phyloP scores from a whole-genome alignment of 2,888 invertebrate species.

The Stenchaetothrips biformis region DNA sequence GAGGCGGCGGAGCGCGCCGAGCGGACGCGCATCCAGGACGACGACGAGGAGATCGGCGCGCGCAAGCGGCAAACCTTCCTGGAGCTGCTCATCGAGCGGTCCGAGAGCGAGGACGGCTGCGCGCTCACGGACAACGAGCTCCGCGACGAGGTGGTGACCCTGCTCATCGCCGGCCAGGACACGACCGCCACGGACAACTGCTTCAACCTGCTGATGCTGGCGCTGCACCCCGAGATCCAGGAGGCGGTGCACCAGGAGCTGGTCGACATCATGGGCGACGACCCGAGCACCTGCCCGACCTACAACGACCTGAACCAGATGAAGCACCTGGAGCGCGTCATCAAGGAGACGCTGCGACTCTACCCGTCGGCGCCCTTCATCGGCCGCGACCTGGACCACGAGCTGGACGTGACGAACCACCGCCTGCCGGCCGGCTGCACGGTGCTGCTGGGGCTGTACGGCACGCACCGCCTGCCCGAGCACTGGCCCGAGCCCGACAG shows the following conservation, averaged over 20 bases:
- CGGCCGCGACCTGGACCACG: conserved; percentile 19
- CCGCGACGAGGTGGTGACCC: conserved; percentile 33
- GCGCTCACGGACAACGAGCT: conserved; percentile 33
- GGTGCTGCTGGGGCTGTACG: conserved; percentile 21
- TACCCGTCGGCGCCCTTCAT: conserved; percentile 22
- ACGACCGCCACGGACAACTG: conserved; percentile 35
- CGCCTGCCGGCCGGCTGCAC: conserved; percentile 11
- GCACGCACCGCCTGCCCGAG: conserved; percentile 33
- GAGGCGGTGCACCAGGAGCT: conserved; percentile 26
- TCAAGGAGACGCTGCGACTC: conserved; percentile 16
- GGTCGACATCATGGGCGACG: conserved; percentile 14
- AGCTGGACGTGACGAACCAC: conserved; percentile 8
- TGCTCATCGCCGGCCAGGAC: conserved; percentile 36
- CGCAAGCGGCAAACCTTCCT: conserved; percentile 31
- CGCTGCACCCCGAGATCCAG: conserved; percentile 33
- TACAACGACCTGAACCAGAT: conserved; percentile 21
- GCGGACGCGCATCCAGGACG: conserved; percentile 12
- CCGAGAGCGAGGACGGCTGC: conserved; percentile 28
- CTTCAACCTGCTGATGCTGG: conserved; percentile 35
- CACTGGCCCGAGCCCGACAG: conserved; percentile 33
- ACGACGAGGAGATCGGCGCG: conserved; percentile 22
- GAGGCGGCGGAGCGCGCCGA: neutral
- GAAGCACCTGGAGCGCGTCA: conserved; percentile 22
- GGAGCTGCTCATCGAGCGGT: conserved; percentile 33
- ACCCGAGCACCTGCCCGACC: conserved; percentile 11